Base-by-base conservation (phyloP, 2,797 vertebrate species). In the Peromyscus attwateri region DNA sequence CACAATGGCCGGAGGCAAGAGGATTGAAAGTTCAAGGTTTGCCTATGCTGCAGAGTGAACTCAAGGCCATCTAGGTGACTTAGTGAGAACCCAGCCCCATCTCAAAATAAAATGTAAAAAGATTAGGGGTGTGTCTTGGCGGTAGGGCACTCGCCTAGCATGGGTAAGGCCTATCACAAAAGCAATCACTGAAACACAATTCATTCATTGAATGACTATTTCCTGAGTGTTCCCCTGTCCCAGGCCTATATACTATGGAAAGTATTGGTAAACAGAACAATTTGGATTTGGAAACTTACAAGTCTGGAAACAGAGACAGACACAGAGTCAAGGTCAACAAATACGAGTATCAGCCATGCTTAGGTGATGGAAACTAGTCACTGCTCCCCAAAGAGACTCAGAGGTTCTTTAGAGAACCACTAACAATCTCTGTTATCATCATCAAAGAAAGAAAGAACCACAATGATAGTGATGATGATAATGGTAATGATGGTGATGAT, bases 261-360 rank as follows among this genome's bases (percentile, higher is more conserved):
- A 73, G 34, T 6, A 0, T 10, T 4, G 4, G 70, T n/a, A 4
- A 92, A 43, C 68, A 37, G 17, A 64, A 16, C 5, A 4, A 13
- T 7, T 60, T 40, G 17, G 17, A 40, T 57, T 27, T 11, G 57
- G 60, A 82, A 23, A 31, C 62, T 55, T 68, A 17, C 8, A 37
- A 27, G 75, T 49, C 49, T 37, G 13, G 40, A 10, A 10, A 16
- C 9, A n/a, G 25, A 46, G 49, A 89, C 5, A 80, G 62, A 55
- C 34, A 0, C 3, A 4, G 11, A 11, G 14, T 7, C 12, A n/a
- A 40, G 64, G 31, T 9, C 81, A 37, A 17, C 21, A 70, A 27
- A 7, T 10, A 31, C 3, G 37, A 60, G 17, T 6, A 0, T 40
- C 31, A 25, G 57, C 31, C 1, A 1, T 5, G 34, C 0, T 0